A percentile compares a stretch with the other conserved stretches of the same genome.
Evolutionary conservation across 1,140 invertebrate species (phyloP).

Genomic region (Polypedilum pembai): DNA sequence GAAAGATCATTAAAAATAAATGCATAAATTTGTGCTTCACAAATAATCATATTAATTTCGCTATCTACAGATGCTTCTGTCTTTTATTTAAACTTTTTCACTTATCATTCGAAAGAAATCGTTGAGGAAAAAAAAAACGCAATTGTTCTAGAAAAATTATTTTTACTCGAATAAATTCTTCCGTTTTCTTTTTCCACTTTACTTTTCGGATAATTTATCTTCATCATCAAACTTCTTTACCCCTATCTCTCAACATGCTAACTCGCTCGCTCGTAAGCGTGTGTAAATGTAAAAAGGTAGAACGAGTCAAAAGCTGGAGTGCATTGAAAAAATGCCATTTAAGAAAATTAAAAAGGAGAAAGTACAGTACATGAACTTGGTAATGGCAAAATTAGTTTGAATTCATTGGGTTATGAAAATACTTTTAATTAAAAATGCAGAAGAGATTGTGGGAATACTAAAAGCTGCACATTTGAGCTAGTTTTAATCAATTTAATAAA

Average conservation of each 20-base stretch:
- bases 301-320: not conserved
- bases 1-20: too few species aligned
- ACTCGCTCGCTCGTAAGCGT: not conserved
- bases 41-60: too few species aligned
- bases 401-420: too few species aligned
- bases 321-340: not conserved
- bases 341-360: not conserved
- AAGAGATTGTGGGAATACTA: too few species aligned
- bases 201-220: not conserved
- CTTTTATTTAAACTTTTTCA: too few species aligned
- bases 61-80: too few species aligned
- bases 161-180: not conserved
- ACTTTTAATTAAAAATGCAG: too few species aligned
- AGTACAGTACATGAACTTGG: too few species aligned
- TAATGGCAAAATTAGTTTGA: too few species aligned
- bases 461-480: too few species aligned
- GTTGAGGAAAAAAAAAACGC: not conserved
- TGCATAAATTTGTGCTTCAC: too few species aligned
- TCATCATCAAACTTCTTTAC: not conserved
- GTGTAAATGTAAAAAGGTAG: not conserved
- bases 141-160: slow-evolving; percentile 2
- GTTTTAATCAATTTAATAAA: too few species aligned
- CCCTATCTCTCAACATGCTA: not conserved
- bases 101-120: not conserved
- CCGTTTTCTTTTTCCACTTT: not conserved